Conservation (phyloP, 1,140 invertebrate species). For the Colletes gigas region DNA sequence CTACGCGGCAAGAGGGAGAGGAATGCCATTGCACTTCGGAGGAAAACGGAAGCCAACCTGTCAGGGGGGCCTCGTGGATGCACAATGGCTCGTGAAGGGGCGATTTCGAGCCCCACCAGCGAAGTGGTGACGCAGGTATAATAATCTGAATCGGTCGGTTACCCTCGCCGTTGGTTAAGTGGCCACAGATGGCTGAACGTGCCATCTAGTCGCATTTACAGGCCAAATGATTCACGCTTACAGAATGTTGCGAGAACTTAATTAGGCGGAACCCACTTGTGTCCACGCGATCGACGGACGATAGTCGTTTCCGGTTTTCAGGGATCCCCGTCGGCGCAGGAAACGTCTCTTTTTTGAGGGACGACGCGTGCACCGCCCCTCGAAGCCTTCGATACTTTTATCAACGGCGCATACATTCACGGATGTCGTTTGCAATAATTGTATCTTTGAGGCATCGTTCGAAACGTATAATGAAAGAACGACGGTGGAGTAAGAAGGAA, state of each 20-base stretch:
- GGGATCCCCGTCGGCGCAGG: not conserved
- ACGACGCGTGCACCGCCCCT: too few relatives aligned
- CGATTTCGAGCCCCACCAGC: conserved; percentile 43
- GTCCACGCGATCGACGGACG: conserved; percentile 29
- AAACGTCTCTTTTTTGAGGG: conserved; percentile 23
- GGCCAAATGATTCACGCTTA: conserved; percentile 64
- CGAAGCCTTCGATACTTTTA: not conserved
- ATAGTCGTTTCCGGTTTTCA: conserved; percentile 37
- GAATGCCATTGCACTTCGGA: conserved; percentile 22
- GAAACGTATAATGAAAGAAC: too few relatives aligned
- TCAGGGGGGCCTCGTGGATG: conserved; percentile 14
- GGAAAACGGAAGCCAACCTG: conserved; percentile 55
- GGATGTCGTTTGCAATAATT: too few relatives aligned
- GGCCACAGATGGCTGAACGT: conserved; percentile 66
- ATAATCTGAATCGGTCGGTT: conserved; percentile 66
- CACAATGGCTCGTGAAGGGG: conserved; percentile 47
- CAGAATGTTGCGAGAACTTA: conserved; percentile 50
- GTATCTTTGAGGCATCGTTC: too few relatives aligned
- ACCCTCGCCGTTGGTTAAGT: conserved; percentile 58
- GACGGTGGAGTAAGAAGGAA: too few relatives aligned
- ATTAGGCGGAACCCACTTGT: conserved; percentile 64
- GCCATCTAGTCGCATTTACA: conserved; percentile 49
- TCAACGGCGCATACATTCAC: not conserved
- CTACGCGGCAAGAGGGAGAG: conserved; percentile 14
- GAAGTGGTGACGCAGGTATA: conserved; percentile 63